A percentile compares a stretch with the other conserved stretches of the same genome.
Conservation (phyloP, 2,797 vertebrate genomes). For the Cyclura pinguis region DNA sequence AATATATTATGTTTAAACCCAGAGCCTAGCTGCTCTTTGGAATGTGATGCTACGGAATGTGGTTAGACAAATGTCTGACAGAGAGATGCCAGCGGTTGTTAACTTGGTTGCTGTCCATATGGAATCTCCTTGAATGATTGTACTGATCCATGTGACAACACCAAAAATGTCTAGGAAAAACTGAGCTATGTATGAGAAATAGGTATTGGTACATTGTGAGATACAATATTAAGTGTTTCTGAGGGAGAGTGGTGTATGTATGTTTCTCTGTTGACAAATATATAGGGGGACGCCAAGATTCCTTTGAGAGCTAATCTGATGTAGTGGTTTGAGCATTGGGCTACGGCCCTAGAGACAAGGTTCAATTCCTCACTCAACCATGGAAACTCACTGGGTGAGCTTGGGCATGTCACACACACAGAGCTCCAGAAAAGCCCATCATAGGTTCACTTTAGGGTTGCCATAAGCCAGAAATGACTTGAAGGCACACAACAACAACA, state of each 20-base stretch:
- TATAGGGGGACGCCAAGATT: background rate
- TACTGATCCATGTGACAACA: background rate
- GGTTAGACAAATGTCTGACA: background rate
- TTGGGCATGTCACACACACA: too few relatives aligned
- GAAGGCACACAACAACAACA: too few relatives aligned
- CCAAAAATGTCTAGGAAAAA: background rate
- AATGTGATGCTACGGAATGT: background rate
- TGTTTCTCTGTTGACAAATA: too few relatives aligned
- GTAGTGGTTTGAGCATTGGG: too few relatives aligned
- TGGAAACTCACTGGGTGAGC: too few relatives aligned
- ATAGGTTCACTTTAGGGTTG: too few relatives aligned
- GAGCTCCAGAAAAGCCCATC: too few relatives aligned
- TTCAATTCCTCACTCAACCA: too few relatives aligned
- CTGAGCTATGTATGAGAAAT: background rate
- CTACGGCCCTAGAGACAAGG: too few relatives aligned
- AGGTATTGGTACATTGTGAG: background rate
- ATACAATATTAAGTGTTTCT: background rate
- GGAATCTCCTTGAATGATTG: background rate
- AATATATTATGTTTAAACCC: constrained; percentile 1
- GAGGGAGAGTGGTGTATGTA: too few relatives aligned
- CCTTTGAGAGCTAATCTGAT: background rate
- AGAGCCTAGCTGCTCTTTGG: background rate
- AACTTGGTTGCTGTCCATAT: too few relatives aligned
- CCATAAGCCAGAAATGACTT: too few relatives aligned
- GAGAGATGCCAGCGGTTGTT: background rate